phyloP scores from a whole-genome alignment of 2,113 vertebrate species.

The Forbesichthys papilliferus region DNA sequence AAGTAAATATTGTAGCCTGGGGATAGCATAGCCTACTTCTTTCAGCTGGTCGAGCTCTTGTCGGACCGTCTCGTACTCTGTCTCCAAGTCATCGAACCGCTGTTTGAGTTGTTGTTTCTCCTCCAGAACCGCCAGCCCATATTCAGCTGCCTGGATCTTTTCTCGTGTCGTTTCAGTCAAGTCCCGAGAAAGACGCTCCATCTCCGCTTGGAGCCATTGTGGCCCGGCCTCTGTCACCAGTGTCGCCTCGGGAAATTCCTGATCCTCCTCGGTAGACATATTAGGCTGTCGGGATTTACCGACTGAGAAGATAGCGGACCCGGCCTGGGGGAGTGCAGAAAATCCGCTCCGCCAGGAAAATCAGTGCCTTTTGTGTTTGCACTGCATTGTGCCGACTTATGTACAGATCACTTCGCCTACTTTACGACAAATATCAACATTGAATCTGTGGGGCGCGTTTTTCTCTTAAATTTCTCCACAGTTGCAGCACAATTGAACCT shows the following conservation, averaged over 20 bases:
- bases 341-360: slow-evolving; percentile 38
- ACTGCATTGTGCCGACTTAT: slow-evolving; percentile 53
- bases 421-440: background rate
- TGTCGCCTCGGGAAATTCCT: slow-evolving; percentile 77
- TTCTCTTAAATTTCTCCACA: background rate
- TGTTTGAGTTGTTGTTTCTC: slow-evolving; percentile 95
- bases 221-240: slow-evolving; percentile 88
- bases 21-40: slow-evolving; percentile 79
- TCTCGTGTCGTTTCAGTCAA: slow-evolving; percentile 91
- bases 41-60: slow-evolving; percentile 92
- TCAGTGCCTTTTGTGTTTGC: slow-evolving; percentile 63
- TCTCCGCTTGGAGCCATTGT: slow-evolving; percentile 87
- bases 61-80: slow-evolving; percentile 87
- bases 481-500: slow-evolving; percentile 27
- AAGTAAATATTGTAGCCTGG: background rate
- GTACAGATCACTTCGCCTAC: slow-evolving; percentile 5
- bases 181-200: slow-evolving; percentile 87
- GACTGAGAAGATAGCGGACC: slow-evolving; percentile 57
- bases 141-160: slow-evolving; percentile 98
- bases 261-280: slow-evolving; percentile 86
- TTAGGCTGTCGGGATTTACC: slow-evolving; percentile 50
- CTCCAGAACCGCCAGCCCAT: slow-evolving; percentile 93
- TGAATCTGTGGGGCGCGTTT: slow-evolving; percentile 29
- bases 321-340: slow-evolving; percentile 27
- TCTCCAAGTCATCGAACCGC: slow-evolving; percentile 90